These are phyloP conservation scores for Microcebus tavaratra DNA, from an alignment of 2,113 vertebrate species.

Conservation along the genomic window DNA sequence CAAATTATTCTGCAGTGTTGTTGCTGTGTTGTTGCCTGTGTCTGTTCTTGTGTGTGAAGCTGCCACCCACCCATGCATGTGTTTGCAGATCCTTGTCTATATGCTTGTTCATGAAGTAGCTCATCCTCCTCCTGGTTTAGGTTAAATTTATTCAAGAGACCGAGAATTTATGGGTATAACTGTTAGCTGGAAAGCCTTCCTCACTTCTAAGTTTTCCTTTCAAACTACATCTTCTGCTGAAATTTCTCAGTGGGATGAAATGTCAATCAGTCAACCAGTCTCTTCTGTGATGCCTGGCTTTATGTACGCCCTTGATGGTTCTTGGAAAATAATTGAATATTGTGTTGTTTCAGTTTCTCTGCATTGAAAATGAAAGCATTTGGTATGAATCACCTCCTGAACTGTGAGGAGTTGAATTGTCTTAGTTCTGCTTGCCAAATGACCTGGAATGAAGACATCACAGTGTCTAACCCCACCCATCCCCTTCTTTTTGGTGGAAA, in stretches of 20 bases:
- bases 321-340: background rate
- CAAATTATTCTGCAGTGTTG: conserved; percentile 78
- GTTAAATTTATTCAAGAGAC: conserved; percentile 75
- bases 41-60: conserved; percentile 81
- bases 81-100: conserved; percentile 83
- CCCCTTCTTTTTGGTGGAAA: background rate
- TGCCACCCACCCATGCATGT: conserved; percentile 86
- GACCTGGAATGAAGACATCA: background rate
- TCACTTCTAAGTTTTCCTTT: conserved; percentile 48
- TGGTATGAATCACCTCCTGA: background rate
- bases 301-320: background rate
- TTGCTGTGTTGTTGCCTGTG: conserved; percentile 78
- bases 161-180: conserved; percentile 83
- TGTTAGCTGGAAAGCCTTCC: conserved; percentile 74
- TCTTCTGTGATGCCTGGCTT: background rate
- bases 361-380: conserved; percentile 22
- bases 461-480: background rate
- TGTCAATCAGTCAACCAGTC: background rate
- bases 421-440: background rate
- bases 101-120: conserved; percentile 81
- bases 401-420: background rate
- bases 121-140: conserved; percentile 83
- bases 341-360: background rate
- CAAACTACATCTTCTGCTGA: conserved; percentile 31
- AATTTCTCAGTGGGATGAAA: background rate